Conservation (phyloP, 2,797 vertebrate genomes). For the Lepidocolaptes lacrymiger region DNA sequence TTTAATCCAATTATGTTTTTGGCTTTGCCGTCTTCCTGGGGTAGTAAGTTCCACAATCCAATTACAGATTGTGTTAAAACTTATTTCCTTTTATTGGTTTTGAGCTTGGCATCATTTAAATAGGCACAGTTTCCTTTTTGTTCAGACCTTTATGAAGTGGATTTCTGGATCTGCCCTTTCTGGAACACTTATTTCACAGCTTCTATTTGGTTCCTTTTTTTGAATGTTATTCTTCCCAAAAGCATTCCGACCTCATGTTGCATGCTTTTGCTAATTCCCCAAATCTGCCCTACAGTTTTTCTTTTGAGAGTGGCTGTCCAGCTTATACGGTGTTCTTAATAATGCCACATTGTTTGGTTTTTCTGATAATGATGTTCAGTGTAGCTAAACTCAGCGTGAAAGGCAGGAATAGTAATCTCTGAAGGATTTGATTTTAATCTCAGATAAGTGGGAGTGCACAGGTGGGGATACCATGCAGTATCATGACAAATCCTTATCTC, state of each 20-base stretch:
- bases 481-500: background rate
- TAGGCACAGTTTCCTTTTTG: background rate
- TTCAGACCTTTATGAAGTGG: background rate
- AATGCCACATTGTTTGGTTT: background rate
- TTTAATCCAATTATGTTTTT: constrained; percentile 51
- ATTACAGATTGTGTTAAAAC: constrained; percentile 33
- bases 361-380: background rate
- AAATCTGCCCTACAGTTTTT: background rate
- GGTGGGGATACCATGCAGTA: background rate
- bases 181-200: background rate
- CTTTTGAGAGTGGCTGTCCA: background rate
- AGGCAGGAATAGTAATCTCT: background rate
- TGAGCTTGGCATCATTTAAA: background rate
- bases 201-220: background rate
- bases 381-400: background rate
- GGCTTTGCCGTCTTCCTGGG: constrained; percentile 24
- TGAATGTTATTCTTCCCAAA: background rate
- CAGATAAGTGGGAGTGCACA: background rate
- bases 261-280: background rate
- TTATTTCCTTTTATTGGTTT: constrained; percentile 26
- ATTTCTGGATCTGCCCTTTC: background rate
- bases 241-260: background rate
- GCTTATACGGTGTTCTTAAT: background rate
- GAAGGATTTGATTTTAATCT: constrained; percentile 37
- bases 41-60: constrained; percentile 2